phyloP scores from a whole-genome alignment of 1,140 invertebrate species.

The Tetramorium parvispinum region DNA sequence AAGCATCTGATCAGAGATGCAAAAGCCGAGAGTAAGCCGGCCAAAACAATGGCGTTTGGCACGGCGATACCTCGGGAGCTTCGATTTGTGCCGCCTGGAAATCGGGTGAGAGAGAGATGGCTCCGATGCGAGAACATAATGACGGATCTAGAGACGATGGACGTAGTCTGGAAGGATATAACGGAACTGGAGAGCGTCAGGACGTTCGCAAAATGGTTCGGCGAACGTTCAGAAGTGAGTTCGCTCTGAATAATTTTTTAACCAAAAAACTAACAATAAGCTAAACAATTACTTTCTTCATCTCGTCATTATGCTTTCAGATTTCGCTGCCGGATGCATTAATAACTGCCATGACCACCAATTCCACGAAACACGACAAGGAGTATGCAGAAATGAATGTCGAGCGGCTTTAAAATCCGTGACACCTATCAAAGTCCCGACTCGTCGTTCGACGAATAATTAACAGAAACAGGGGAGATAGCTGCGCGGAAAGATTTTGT shows the following conservation, averaged over 20 bases:
- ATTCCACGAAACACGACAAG: slow-evolving; percentile 22
- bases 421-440: background rate
- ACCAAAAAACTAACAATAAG: background rate
- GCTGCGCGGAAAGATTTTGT: slow-evolving; percentile 39
- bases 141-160: slow-evolving; percentile 86
- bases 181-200: slow-evolving; percentile 83
- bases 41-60: slow-evolving; percentile 84
- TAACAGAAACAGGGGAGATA: background rate
- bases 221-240: slow-evolving; percentile 70
- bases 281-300: background rate
- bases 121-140: slow-evolving; percentile 84
- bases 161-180: slow-evolving; percentile 86
- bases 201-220: slow-evolving; percentile 79
- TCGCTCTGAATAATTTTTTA: background rate
- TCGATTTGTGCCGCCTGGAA: slow-evolving; percentile 85
- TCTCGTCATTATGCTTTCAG: slow-evolving; percentile 53
- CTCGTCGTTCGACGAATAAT: background rate
- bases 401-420: slow-evolving; percentile 56
- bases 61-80: slow-evolving; percentile 84
- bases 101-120: slow-evolving; percentile 85
- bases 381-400: slow-evolving; percentile 40
- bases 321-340: slow-evolving; percentile 44
- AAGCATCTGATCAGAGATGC: slow-evolving; percentile 85
- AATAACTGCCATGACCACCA: slow-evolving; percentile 8
- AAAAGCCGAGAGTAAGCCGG: slow-evolving; percentile 83